Base-by-base conservation (phyloP, 2,888 invertebrate genomes). In the Ochlodes sylvanus region DNA sequence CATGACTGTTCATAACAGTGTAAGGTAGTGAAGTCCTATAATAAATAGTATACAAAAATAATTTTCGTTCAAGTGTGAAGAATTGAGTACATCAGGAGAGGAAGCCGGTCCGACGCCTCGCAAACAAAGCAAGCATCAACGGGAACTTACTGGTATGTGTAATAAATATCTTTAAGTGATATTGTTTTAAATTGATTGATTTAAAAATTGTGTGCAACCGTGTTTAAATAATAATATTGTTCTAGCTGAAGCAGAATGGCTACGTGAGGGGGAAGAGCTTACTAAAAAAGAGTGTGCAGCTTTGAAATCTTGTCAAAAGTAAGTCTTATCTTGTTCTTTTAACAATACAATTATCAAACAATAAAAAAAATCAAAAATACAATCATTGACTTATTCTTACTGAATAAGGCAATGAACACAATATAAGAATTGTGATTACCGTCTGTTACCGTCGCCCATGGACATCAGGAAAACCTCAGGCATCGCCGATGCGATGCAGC, bases 21-120 rank as follows among this genome's bases (percentile, higher is more conserved):
- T n/a, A n/a, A n/a, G n/a, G n/a, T n/a, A n/a, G n/a, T n/a, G n/a
- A n/a, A n/a, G n/a, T n/a, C n/a, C n/a, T n/a, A n/a, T n/a, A n/a
- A n/a, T n/a, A n/a, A n/a, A n/a, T n/a, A n/a, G n/a, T n/a, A n/a
- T n/a, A n/a, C n/a, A n/a, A 12, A 38, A 12, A 10, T 38, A 38
- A 9, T 7, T 60, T 64, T 65, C 12, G 3, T 69, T 34, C 41
- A 95, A n/a, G 95, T 95, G 94, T 71, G 97, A 97, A 79, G 94
- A 93, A 74, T 77, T 94, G 17, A 93, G 93, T 72, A 92, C 93
- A 3, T 93, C 93, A 0, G 94, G 93, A 7, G 94, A 93, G 72
- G 94, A 94, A 70, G 92, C 93, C 0, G 95, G 95, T 1, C 95
- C 95, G 0, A 95, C 95, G 12, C 95, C 95, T 1, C 89, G 95